Evolutionary conservation across 2,113 vertebrate genomes (phyloP), one percentile per base, ranked within the genome.

Genomic region (Dasyurus viverrinus): DNA sequence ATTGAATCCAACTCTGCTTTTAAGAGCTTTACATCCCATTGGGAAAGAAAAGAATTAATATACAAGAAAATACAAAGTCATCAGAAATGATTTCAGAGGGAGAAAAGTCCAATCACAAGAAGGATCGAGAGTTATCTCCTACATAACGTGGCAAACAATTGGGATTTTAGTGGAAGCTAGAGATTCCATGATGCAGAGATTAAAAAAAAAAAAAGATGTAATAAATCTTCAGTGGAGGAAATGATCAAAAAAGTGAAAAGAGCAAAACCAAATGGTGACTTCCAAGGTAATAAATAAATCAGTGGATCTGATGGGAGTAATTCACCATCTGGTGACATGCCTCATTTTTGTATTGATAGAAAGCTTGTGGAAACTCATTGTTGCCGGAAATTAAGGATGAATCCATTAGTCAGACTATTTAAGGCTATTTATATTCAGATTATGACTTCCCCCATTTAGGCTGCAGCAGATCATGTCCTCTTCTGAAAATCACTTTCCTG

Each of bases 361-460:
- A 92, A 92, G 97, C 97, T 95, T 94, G 97, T 93, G 95, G 94
- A 96, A 97, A 91, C 96, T 95, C 98, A 96, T 90, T 97, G 97
- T 97, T 96, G 96, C 95, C 95, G 97, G 96, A 98, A 98, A 98
- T 98, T 98, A 98, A 98, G 97, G 95, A 98, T 96, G 98, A 97
- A 96, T 97, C 98, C 97, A 89, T 98, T 98, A 98, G 97, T 91
- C 26, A 92, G 94, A 96, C 92, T 53, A 96, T 96, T 97, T 96
- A 93, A 96, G 97, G 68, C 96, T 68, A 89, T 97, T 97, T 95
- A 47, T 96, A 97, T 97, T 96, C 95, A 97, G 97, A 97, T 97
- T 93, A 96, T 10, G 96, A 97, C 94, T 98, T 95, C 94, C 93
- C 93, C 53, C 96, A 92, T 94, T 60, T 54, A 89, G 95, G 89